A percentile compares a stretch with the other conserved stretches of the same genome.
Evolutionary conservation across 92 coral and sea anemone genomes (phyloP).

Genomic region (Porites lobata): DNA sequence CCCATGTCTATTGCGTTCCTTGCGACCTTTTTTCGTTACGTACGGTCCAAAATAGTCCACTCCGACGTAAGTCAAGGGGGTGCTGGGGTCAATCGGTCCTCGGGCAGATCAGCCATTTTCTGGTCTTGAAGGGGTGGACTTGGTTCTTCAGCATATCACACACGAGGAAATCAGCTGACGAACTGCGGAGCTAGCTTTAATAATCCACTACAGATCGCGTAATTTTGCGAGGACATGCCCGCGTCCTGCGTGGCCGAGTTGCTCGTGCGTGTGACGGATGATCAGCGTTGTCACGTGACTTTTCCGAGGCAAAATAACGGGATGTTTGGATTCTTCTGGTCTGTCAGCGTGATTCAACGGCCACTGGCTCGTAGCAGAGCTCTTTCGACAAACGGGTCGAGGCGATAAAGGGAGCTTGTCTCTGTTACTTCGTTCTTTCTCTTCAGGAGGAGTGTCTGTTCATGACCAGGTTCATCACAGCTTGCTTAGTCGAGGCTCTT

Average conservation of each 20-base stretch:
- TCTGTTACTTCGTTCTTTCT: conserved; percentile 39
- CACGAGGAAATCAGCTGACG: conserved; percentile 66
- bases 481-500: no score
- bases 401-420: conserved; percentile 59
- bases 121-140: conserved; percentile 53
- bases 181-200: conserved; percentile 54
- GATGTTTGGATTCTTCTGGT: conserved; percentile 61
- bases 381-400: conserved; percentile 60
- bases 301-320: conserved; percentile 69
- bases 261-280: conserved; percentile 45
- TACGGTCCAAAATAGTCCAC: conserved; percentile 76
- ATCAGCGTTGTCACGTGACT: conserved; percentile 63
- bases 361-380: conserved; percentile 24
- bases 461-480: no score
- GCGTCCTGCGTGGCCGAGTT: conserved; percentile 73
- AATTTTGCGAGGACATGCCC: conserved; percentile 65
- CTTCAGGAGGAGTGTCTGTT: neutral
- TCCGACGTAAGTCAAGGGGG: conserved; percentile 73
- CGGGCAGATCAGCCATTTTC: conserved; percentile 78
- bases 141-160: conserved; percentile 68
- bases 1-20: conserved; percentile 45
- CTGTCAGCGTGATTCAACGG: conserved; percentile 58
- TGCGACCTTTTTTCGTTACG: conserved; percentile 49
- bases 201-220: conserved; percentile 70
- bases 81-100: conserved; percentile 55